Conservation (phyloP, 2,797 vertebrate species). For the Chlorospingus semifuscus region DNA sequence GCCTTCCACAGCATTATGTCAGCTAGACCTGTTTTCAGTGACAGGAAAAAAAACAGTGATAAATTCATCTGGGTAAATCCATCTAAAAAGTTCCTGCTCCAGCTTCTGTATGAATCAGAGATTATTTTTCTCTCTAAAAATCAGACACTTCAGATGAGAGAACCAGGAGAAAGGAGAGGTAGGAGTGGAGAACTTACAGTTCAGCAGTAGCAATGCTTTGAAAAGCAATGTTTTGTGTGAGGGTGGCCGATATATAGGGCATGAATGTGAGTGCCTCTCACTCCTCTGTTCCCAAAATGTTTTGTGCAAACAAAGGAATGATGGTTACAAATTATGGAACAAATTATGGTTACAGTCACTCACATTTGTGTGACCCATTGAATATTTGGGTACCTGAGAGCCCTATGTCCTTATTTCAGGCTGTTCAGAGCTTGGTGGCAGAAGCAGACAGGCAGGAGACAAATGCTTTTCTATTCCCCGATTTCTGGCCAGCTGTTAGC, state of each 20-base stretch:
- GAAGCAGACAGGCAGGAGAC: not conserved
- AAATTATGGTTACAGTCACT: not conserved
- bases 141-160: not conserved
- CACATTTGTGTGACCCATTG: fast-evolving
- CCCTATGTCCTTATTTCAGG: not conserved
- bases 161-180: not conserved
- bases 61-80: not conserved
- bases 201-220: not conserved
- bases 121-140: not conserved
- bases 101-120: not conserved
- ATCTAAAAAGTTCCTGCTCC: not conserved
- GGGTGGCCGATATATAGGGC: not conserved
- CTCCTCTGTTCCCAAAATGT: not conserved
- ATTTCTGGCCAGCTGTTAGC: not conserved
- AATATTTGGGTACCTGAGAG: fast-evolving
- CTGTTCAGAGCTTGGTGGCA: not conserved
- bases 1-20: not conserved
- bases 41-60: not conserved
- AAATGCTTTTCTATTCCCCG: not conserved
- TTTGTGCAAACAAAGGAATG: not conserved
- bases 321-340: too few relatives aligned
- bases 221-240: not conserved
- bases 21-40: not conserved
- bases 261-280: not conserved
- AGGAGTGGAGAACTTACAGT: not conserved